phyloP scores from a whole-genome alignment of 2,888 invertebrate genomes.

The Melanophora roralis region DNA sequence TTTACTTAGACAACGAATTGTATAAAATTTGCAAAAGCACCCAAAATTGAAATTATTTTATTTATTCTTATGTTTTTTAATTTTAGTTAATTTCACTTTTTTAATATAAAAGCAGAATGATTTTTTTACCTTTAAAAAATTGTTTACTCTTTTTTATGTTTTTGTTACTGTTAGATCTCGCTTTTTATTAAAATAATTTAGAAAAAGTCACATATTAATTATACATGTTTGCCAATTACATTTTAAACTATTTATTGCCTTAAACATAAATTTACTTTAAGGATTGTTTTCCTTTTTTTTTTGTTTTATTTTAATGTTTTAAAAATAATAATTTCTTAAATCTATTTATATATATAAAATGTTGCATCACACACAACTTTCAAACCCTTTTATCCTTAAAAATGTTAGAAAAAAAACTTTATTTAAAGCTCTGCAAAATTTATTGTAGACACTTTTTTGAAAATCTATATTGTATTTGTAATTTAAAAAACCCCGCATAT shows the following conservation, averaged over 20 bases:
- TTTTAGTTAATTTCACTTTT: background rate
- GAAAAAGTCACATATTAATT: constrained; percentile 10
- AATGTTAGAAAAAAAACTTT: background rate
- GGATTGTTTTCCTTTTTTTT: constrained; percentile 13
- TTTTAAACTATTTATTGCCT: constrained; percentile 44
- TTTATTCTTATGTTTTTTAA: background rate
- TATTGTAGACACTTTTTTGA: constrained; percentile 4
- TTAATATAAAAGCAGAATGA: constrained; percentile 33
- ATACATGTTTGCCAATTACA: constrained; percentile 49
- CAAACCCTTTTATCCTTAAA: background rate
- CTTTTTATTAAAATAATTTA: constrained; percentile 28
- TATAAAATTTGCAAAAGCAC: constrained; percentile 39
- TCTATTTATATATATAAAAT: background rate
- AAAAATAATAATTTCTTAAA: background rate
- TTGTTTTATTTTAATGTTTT: background rate
- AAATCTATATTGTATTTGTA: constrained; percentile 33
- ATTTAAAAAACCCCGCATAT: constrained; percentile 17
- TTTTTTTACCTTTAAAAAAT: constrained; percentile 27
- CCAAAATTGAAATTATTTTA: constrained; percentile 43
- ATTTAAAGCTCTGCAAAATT: background rate
- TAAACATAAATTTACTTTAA: constrained; percentile 21
- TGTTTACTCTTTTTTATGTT: background rate
- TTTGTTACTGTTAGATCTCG: constrained; percentile 55
- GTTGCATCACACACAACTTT: background rate
- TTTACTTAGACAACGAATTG: constrained; percentile 54